Evolutionary conservation across 2,888 invertebrate genomes (phyloP).

Genomic region (Polydrusus pterygomalis): DNA sequence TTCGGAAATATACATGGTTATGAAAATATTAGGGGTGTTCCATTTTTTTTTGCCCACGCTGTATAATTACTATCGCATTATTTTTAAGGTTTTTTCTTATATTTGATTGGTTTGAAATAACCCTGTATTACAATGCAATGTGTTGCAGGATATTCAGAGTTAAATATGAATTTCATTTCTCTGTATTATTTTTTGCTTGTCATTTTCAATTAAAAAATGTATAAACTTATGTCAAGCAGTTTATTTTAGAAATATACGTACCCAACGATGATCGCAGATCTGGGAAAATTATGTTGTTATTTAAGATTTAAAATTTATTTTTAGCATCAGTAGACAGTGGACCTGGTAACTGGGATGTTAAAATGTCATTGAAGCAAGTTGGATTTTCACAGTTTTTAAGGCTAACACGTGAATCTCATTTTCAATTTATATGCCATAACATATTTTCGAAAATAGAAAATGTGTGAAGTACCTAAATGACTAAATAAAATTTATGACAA

Average conservation of each 20-base stretch:
- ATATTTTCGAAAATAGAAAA: constrained; percentile 13
- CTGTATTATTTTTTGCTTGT: too few relatives aligned
- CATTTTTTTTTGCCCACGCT: too few relatives aligned
- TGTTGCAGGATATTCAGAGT: too few relatives aligned
- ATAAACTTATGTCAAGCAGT: constrained; percentile 11
- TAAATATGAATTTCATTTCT: too few relatives aligned
- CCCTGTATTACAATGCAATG: too few relatives aligned
- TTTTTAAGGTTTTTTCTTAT: too few relatives aligned
- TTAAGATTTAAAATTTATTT: constrained; percentile 21
- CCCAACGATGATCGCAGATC: constrained; percentile 11
- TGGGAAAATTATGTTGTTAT: constrained; percentile 20
- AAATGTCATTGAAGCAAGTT: constrained; percentile 23
- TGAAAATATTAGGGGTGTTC: too few relatives aligned
- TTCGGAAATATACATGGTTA: too few relatives aligned
- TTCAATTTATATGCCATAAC: constrained; percentile 19
- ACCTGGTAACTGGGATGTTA: constrained; percentile 31
- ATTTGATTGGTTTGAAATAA: too few relatives aligned
- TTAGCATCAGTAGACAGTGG: constrained; percentile 28
- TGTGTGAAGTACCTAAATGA: constrained; percentile 2
- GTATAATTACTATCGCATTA: too few relatives aligned
- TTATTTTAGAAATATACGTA: constrained; percentile 25
- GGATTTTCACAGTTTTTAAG: constrained; percentile 13
- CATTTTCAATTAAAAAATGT: not conserved
- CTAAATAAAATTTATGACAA: not conserved
- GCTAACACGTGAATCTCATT: constrained; percentile 21